Evolutionary conservation across 1,140 invertebrate species (phyloP).

Genomic region (Notospermus geniculatus): DNA sequence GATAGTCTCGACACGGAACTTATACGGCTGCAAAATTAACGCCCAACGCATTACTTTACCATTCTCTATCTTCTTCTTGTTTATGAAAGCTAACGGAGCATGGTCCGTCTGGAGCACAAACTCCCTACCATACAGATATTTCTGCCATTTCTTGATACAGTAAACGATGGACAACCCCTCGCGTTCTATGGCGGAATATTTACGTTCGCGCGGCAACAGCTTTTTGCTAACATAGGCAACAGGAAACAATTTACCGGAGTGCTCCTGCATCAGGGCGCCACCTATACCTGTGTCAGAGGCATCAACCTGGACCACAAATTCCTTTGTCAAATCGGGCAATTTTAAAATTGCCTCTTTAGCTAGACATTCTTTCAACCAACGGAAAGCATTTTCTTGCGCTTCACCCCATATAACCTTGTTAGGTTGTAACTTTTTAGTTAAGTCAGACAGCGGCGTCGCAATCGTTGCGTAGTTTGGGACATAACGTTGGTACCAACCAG

Average conservation of each 20-base stretch:
- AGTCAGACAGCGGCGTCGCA: neutral
- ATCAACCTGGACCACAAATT: neutral
- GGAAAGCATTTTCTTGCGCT: neutral
- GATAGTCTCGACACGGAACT: neutral
- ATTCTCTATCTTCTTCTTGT: neutral
- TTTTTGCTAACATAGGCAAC: neutral
- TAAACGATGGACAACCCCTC: neutral
- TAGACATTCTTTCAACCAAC: neutral
- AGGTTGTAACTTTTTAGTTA: neutral
- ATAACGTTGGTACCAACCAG: slow-evolving; percentile 19
- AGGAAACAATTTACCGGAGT: neutral
- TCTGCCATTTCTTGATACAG: neutral
- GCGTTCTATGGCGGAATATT: neutral
- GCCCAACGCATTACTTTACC: neutral
- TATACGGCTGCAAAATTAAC: neutral
- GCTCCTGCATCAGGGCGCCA: neutral
- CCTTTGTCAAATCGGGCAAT: neutral
- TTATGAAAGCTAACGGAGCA: neutral
- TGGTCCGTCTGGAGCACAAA: slow-evolving; percentile 1
- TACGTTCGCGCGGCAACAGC: neutral
- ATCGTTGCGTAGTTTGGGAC: neutral
- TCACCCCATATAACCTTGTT: neutral
- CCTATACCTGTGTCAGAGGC: neutral
- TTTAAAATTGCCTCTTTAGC: neutral
- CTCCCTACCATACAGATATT: neutral